Base-by-base conservation (phyloP, 2,113 vertebrate genomes). In the Monopterus albus region DNA sequence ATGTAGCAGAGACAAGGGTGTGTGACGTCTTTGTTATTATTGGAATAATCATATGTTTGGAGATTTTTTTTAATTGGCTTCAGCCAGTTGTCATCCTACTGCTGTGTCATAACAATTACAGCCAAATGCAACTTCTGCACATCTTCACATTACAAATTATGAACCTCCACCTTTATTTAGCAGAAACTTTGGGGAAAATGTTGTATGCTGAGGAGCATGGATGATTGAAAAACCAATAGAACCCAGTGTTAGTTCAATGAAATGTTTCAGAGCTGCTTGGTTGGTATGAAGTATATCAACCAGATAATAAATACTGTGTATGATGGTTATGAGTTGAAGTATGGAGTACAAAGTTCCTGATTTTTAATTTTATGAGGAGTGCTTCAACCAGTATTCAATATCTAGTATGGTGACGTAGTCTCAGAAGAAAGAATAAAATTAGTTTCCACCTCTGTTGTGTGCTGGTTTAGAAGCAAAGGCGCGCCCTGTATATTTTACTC, bases 41-140 rank as follows among this genome's bases (percentile, higher is more conserved):
- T 60, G 21, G 7, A 69, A 58, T 25, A 23, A 53, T 53, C 14
- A 29, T 43, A 43, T 43, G n/a, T 29, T 43, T 51, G 26, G 29
- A 13, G 5, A 31, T 31, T 31, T n/a, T n/a, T 7, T 31, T 31
- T 31, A 31, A 31, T 7, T 6, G 29, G n/a, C n/a, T n/a, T 25
- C n/a, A 31, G 10, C 2, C 13, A 13, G 21, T n/a, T 8, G 7
- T 29, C 25, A 13, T 46, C 20, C 52, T 18, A n/a, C n/a, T 49
- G 17, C 23, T 17, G 28, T 10, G 29, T 36, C 38, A 50, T 45
- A n/a, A 55, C 20, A 14, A 23, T 17, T 28, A 26, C 15, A 20
- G 14, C 18, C 72, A 46, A 8, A n/a, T 26, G 33, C 2, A 56
- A 13, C n/a, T n/a, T n/a, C n/a, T n/a, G n/a, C n/a, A n/a, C n/a